phyloP scores from a whole-genome alignment of 92 coral and sea anemone species.

The Phenganax stokvisi region DNA sequence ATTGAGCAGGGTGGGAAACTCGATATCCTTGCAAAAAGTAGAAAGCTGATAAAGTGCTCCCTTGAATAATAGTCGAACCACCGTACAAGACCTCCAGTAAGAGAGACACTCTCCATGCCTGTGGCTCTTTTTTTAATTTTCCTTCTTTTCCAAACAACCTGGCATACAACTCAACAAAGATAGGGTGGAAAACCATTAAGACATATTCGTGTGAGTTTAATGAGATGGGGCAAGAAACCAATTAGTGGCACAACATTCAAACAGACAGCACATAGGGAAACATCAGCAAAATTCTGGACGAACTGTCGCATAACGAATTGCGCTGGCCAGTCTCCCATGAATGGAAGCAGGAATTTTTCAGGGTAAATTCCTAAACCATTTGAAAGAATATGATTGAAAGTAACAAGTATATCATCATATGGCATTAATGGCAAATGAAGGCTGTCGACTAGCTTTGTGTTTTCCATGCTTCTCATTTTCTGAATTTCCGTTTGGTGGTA shows the following conservation, averaged over 20 bases:
- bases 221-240: too few species aligned
- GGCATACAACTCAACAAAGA: not conserved
- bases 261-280: not conserved
- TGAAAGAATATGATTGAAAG: not conserved
- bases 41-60: too few species aligned
- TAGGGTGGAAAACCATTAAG: not conserved
- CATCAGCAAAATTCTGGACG: conserved; percentile 15
- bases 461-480: conserved; percentile 12
- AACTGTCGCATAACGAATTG: not conserved
- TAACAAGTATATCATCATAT: not conserved
- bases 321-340: conserved; percentile 6
- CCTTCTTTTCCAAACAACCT: not conserved
- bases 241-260: not conserved
- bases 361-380: not conserved
- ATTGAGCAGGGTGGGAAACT: conserved; percentile 1
- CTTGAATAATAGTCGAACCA: too few species aligned
- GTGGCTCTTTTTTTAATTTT: not conserved
- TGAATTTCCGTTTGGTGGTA: not conserved
- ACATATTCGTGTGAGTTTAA: too few species aligned
- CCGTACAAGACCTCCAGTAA: not conserved
- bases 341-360: not conserved
- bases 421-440: not conserved
- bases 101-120: conserved; percentile 2
- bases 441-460: conserved; percentile 3
- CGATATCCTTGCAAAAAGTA: not conserved